Percentiles rank a stretch among this genome's conserved stretches.
Evolutionary conservation across 2,113 vertebrate species (phyloP).

Genomic region (Embiotoca jacksoni): DNA sequence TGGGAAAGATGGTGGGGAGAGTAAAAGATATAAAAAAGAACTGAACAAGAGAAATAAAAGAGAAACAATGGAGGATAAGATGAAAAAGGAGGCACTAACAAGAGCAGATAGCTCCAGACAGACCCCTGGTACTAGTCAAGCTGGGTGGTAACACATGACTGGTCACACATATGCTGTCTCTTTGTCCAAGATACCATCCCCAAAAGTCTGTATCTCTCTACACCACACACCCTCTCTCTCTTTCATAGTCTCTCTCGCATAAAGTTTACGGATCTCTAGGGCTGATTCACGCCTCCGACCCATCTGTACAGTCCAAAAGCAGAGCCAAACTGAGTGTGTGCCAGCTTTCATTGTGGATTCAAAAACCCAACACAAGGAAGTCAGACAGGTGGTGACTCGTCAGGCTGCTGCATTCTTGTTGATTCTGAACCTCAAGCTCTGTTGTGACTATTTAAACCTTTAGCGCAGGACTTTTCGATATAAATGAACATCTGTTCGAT

Average conservation of each 20-base stretch:
- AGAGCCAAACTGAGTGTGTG: background rate
- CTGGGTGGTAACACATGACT: constrained; percentile 24
- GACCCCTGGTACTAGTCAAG: constrained; percentile 22
- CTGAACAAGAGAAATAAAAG: background rate
- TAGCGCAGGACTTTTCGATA: background rate
- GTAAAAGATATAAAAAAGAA: background rate
- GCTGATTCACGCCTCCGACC: constrained; percentile 12
- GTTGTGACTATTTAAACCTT: background rate
- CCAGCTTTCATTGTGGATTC: background rate
- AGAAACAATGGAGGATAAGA: background rate
- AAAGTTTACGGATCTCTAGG: background rate
- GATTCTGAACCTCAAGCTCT: background rate
- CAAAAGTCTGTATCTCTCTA: background rate
- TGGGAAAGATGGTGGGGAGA: background rate
- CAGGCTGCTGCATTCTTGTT: background rate
- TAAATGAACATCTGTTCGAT: too few relatives aligned
- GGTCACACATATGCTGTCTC: constrained; percentile 21
- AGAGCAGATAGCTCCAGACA: background rate
- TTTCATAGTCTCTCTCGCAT: constrained; percentile 4
- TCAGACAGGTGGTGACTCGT: background rate
- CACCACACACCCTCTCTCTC: background rate
- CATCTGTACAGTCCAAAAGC: constrained; percentile 33
- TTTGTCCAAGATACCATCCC: constrained; percentile 3
- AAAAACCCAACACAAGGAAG: background rate
- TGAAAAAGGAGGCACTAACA: background rate